These are phyloP conservation scores for Brachyptera risi DNA, from an alignment of 2,888 invertebrate genomes.

Conservation along the genomic window DNA sequence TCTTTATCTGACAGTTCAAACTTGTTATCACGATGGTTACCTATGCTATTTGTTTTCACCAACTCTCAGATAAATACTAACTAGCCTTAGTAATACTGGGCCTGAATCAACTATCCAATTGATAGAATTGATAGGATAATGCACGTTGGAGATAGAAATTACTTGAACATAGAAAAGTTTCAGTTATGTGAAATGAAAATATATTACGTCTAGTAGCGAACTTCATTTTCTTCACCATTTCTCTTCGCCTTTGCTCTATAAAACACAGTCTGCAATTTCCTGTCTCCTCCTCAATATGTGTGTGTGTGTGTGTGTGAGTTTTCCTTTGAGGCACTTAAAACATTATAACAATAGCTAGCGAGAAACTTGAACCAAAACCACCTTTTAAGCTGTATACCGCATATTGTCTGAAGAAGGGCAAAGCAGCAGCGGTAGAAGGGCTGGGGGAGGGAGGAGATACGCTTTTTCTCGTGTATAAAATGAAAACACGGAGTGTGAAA, in stretches of 20 bases:
- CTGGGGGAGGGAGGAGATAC: too few relatives aligned
- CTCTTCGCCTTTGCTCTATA: constrained; percentile 2
- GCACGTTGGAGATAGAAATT: constrained; percentile 10
- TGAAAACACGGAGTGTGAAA: constrained; percentile 5
- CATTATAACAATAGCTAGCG: constrained; percentile 1
- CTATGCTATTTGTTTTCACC: too few relatives aligned
- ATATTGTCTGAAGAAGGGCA: neutral
- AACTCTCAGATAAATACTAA: too few relatives aligned
- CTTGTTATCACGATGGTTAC: too few relatives aligned
- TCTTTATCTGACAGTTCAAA: too few relatives aligned
- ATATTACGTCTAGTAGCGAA: constrained; percentile 7
- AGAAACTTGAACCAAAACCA: neutral
- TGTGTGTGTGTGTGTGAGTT: too few relatives aligned
- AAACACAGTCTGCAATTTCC: constrained; percentile 17
- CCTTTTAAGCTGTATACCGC: neutral
- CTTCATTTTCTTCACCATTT: too few relatives aligned
- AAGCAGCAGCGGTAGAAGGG: neutral
- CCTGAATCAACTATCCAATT: too few relatives aligned
- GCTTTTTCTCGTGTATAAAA: neutral
- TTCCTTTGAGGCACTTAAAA: constrained; percentile 13
- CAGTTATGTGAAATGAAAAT: neutral
- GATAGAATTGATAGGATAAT: too few relatives aligned
- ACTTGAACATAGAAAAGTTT: neutral
- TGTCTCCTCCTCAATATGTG: neutral
- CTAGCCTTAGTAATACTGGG: too few relatives aligned